phyloP scores from a whole-genome alignment of 2,888 invertebrate species.

The Coenonympha glycerion region DNA sequence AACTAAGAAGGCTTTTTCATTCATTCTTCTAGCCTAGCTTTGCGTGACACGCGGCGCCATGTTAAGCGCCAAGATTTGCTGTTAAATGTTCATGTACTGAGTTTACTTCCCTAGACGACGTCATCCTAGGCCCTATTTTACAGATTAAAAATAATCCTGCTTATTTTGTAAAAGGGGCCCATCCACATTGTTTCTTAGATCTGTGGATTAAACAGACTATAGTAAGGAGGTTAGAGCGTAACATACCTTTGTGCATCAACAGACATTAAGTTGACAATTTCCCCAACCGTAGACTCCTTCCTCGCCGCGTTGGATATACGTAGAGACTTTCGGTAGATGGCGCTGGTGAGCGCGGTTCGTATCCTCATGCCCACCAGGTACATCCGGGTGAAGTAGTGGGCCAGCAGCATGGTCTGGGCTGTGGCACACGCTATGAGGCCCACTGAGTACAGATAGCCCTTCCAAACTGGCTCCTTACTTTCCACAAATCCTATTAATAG shows the following conservation, averaged over 20 bases:
- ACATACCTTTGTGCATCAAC: conserved; percentile 88
- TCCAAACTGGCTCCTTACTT: conserved; percentile 82
- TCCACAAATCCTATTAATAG: conserved; percentile 83
- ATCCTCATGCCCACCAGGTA: conserved; percentile 93
- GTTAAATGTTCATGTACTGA: no score
- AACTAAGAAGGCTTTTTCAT: no score
- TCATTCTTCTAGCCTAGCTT: no score
- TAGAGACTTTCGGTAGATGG: conserved; percentile 91
- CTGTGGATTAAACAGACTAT: no score
- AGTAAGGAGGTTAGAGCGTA: no score
- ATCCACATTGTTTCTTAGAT: no score
- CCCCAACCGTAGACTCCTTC: conserved; percentile 90
- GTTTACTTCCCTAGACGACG: no score
- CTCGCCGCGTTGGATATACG: conserved; percentile 86
- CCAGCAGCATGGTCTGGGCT: conserved; percentile 87
- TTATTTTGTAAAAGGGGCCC: no score
- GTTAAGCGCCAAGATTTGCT: no score
- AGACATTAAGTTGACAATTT: conserved; percentile 94
- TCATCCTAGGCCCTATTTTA: no score
- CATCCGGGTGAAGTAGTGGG: conserved; percentile 95
- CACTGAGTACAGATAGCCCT: conserved; percentile 88
- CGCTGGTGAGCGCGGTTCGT: conserved; percentile 90
- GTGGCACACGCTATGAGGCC: conserved; percentile 84
- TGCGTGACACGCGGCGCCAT: no score
- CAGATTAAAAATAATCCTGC: no score